phyloP scores from a whole-genome alignment of 2,888 invertebrate species.

The Lasiommata megera region DNA sequence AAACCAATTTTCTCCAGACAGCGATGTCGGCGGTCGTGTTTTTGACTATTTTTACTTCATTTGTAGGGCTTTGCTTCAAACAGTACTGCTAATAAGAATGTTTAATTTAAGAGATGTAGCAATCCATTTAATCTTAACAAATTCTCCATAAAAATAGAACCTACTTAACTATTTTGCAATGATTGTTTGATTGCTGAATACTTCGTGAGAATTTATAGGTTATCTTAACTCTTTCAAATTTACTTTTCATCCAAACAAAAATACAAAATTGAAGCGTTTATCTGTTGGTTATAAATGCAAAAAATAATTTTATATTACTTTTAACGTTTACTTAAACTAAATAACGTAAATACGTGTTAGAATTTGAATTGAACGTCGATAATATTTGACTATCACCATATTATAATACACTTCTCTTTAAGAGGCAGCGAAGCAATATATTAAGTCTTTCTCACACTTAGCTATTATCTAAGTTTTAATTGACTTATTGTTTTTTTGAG shows the following conservation, averaged over 20 bases:
- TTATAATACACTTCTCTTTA: constrained; percentile 54
- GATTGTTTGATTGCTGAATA: too few relatives aligned
- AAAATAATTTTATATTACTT: too few relatives aligned
- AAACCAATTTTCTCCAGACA: constrained; percentile 28
- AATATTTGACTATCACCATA: not conserved
- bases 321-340: too few relatives aligned
- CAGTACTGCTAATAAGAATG: not conserved
- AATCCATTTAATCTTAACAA: too few relatives aligned
- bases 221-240: too few relatives aligned
- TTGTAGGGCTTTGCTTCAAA: not conserved
- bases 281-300: too few relatives aligned
- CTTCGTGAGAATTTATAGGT: too few relatives aligned
- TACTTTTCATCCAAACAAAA: too few relatives aligned
- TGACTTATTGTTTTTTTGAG: constrained; percentile 37
- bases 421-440: constrained; percentile 59
- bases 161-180: too few relatives aligned
- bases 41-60: constrained; percentile 17
- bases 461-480: constrained; percentile 41
- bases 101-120: not conserved
- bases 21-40: constrained; percentile 17
- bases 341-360: not conserved
- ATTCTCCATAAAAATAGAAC: too few relatives aligned
- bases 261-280: too few relatives aligned
- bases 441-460: constrained; percentile 54
- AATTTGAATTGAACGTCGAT: not conserved